These are phyloP conservation scores for Bufo gargarizans DNA, from an alignment of 2,113 vertebrate species.

Conservation along the genomic window DNA sequence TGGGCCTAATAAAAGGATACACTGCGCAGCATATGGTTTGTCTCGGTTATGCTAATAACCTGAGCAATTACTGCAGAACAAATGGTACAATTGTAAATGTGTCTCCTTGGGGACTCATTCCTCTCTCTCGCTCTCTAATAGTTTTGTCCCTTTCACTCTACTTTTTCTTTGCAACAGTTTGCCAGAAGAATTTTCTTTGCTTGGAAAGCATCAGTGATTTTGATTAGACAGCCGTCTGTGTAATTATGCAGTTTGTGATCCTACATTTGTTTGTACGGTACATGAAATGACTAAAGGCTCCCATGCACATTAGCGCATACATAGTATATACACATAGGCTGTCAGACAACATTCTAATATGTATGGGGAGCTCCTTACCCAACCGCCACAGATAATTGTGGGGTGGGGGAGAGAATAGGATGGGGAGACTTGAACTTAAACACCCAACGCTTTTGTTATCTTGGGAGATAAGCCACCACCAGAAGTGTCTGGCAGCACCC, in stretches of 20 bases:
- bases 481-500: no score
- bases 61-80: conserved; percentile 59
- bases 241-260: conserved; percentile 29
- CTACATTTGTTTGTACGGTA: conserved; percentile 17
- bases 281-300: background rate
- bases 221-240: background rate
- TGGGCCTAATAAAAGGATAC: conserved; percentile 56
- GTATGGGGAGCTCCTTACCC: no score
- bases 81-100: conserved; percentile 55
- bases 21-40: conserved; percentile 56
- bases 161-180: conserved; percentile 10
- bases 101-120: conserved; percentile 40
- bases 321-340: no score
- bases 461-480: no score
- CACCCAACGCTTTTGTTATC: no score
- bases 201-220: conserved; percentile 35
- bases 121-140: conserved; percentile 45
- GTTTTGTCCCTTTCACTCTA: conserved; percentile 50
- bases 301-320: no score
- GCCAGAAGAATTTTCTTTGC: conserved; percentile 29
- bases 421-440: no score
- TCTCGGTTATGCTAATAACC: conserved; percentile 56
- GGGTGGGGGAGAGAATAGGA: no score
- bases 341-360: no score
- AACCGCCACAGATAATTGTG: no score